Evolutionary conservation across 2,797 vertebrate species (phyloP), one percentile per base, ranked within the genome.

Genomic region (Pseudochirops corinnae): DNA sequence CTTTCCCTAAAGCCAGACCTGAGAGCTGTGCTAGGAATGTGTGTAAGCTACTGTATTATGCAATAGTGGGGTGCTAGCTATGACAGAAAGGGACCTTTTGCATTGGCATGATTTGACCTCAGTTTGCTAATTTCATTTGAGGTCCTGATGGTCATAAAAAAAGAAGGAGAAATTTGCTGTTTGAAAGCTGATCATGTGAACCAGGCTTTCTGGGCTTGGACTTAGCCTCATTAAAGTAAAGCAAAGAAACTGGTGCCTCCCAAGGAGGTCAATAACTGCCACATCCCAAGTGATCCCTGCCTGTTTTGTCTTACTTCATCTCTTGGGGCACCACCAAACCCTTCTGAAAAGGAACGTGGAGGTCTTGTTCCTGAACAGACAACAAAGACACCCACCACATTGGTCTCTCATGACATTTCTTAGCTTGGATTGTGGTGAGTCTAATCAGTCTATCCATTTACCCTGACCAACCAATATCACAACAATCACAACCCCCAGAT

Each of bases 121-220:
- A 67, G 33, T 16, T 67, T 67, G 14, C 62, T 67, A 67, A 62
- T 67, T 67, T 67, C 1, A n/a, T 4, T 16, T 94, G 26, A 31
- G 95, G 95, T 92, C 93, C 95, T 95, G 92, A 95, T 97, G 96
- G 97, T 96, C 96, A 96, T 97, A 98, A 98, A 98, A 57, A 97
- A 33, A 90, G 57, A 93, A 46, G 52, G 92, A 95, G 91, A 97
- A 96, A 93, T 94, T 94, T 91, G 96, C 95, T 96, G 67, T 94
- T 95, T 74, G 96, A 95, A 55, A 95, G 90, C 93, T 55, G 90
- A 96, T 97, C 94, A 2, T 96, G 46, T 94, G 95, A 91, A 67
- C 95, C 94, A 94, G 95, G 90, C 31, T 33, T 5, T 97, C 97
- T 97, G 90, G 94, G 95, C 96, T 97, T 56, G n/a, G 95, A 95